Evolutionary conservation across 2,113 vertebrate species (phyloP).

Genomic region (Arenaria interpres): DNA sequence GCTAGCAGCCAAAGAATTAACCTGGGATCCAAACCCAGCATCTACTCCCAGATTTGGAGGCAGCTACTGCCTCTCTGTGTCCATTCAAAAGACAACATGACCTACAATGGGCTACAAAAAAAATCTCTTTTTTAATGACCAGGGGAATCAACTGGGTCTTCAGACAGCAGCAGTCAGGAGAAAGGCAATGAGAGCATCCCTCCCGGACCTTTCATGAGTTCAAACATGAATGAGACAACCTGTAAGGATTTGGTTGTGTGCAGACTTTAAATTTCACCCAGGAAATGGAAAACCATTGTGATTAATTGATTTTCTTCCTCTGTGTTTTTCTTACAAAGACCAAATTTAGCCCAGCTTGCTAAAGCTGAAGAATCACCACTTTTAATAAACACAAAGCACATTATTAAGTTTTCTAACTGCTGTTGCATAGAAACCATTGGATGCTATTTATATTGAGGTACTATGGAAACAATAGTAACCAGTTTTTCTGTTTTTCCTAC

Average conservation of each 20-base stretch:
- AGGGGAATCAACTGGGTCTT: background rate
- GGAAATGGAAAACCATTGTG: background rate
- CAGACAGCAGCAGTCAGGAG: background rate
- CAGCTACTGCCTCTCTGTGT: background rate
- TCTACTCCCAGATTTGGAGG: background rate
- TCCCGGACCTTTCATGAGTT: background rate
- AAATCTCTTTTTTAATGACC: background rate
- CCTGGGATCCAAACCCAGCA: background rate
- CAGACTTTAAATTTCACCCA: background rate
- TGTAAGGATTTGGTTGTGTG: background rate
- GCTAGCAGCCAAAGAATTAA: background rate
- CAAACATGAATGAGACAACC: background rate
- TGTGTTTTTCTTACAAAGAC: background rate
- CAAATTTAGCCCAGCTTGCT: background rate
- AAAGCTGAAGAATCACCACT: background rate
- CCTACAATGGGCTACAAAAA: rapidly evolving
- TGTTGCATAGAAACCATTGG: background rate
- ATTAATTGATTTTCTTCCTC: background rate
- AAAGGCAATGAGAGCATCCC: background rate
- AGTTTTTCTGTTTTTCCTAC: background rate
- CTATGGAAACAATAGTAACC: background rate
- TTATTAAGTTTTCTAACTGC: background rate
- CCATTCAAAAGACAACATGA: background rate
- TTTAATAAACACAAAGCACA: background rate
- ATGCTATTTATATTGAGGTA: background rate